Evolutionary conservation across 2,797 vertebrate genomes (phyloP).

Genomic region (Anniella stebbinsi): DNA sequence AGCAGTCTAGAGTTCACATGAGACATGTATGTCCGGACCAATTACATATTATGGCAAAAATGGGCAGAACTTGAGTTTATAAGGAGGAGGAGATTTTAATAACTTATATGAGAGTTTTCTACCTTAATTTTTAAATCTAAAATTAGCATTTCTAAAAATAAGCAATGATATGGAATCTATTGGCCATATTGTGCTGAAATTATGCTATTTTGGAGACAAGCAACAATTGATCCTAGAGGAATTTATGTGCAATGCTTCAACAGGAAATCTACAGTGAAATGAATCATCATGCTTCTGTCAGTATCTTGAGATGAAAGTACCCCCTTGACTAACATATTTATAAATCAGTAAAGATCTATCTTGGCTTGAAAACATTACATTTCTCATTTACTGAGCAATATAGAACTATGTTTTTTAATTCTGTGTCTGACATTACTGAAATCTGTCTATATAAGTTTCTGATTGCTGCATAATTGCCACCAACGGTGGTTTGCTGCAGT

Average conservation of each 20-base stretch:
- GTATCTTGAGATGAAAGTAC: background rate
- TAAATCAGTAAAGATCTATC: background rate
- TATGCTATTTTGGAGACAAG: constrained; percentile 3
- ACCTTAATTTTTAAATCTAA: constrained; percentile 25
- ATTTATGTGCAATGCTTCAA: background rate
- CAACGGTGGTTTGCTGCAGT: background rate
- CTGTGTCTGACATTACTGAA: background rate
- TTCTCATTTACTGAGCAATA: constrained; percentile 8
- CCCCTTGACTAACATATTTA: background rate
- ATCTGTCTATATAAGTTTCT: constrained; percentile 26
- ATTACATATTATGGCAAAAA: background rate
- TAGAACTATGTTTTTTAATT: constrained; percentile 1
- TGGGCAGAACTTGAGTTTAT: background rate
- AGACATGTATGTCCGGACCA: constrained; percentile 22
- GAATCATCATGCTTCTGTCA: background rate
- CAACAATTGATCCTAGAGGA: constrained; percentile 3
- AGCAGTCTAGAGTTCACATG: background rate
- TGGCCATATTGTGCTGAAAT: background rate
- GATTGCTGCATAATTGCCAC: background rate
- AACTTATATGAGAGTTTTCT: constrained; percentile 29
- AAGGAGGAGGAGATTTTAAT: constrained; percentile 13
- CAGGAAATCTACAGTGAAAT: constrained; percentile 11
- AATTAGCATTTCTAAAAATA: constrained; percentile 31
- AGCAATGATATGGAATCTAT: background rate
- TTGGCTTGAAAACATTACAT: background rate